Evolutionary conservation across 2,888 invertebrate genomes (phyloP).

Genomic region (Drosophila putrida): DNA sequence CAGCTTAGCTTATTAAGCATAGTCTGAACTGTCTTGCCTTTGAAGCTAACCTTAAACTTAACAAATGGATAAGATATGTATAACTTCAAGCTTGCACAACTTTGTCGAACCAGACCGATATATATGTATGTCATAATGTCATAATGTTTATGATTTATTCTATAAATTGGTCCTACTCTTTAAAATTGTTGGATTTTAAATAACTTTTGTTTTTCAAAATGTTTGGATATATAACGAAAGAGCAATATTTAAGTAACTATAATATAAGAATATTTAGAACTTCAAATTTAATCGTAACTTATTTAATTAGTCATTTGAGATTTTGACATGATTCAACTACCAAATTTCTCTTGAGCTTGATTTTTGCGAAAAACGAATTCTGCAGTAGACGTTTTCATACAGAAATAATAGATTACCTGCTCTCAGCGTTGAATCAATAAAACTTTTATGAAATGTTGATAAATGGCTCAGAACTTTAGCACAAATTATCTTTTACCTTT

Average conservation of each 20-base stretch:
- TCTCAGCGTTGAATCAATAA: not conserved
- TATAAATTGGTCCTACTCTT: too few relatives aligned
- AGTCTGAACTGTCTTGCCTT: not conserved
- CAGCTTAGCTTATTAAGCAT: constrained; percentile 15
- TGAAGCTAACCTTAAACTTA: not conserved
- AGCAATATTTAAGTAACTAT: too few relatives aligned
- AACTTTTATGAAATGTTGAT: constrained; percentile 15
- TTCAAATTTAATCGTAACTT: too few relatives aligned
- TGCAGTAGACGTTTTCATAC: not conserved
- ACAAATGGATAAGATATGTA: too few relatives aligned
- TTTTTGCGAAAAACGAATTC: not conserved
- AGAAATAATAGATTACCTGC: not conserved
- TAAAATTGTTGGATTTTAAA: too few relatives aligned
- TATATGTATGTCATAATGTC: too few relatives aligned
- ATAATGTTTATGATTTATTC: too few relatives aligned
- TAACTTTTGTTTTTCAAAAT: too few relatives aligned
- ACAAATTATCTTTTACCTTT: constrained; percentile 14
- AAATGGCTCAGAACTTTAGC: constrained; percentile 1
- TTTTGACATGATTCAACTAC: not conserved
- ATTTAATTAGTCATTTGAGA: not conserved
- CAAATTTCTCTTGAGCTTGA: not conserved
- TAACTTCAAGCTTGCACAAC: too few relatives aligned
- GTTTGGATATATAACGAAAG: too few relatives aligned
- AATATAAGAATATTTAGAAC: too few relatives aligned
- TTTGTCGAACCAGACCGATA: too few relatives aligned